Evolutionary conservation across 2,888 invertebrate genomes (phyloP).

Genomic region (Lithodes maja): DNA sequence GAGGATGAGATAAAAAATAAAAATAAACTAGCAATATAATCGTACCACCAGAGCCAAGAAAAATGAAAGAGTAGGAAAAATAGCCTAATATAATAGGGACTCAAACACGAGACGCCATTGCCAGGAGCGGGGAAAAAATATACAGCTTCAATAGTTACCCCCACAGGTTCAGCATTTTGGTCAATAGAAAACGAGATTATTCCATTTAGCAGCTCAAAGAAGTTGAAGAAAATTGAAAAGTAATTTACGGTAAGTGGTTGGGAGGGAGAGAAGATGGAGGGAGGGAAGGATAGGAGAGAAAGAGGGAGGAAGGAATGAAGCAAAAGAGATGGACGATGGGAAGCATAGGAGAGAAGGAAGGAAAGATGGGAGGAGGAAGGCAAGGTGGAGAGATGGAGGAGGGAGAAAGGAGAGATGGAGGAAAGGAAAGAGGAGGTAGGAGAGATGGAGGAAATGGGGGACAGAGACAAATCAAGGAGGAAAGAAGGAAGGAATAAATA

Average conservation of each 20-base stretch:
- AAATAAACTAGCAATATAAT: no score
- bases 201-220: not conserved
- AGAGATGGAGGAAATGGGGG: not conserved
- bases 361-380: not conserved
- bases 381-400: no score
- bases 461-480: not conserved
- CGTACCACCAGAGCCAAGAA: no score
- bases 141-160: not conserved
- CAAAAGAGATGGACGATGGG: not conserved
- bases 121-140: not conserved
- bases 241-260: not conserved
- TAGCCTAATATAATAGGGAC: no score
- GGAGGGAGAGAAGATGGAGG: not conserved
- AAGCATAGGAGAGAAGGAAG: not conserved
- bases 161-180: no score
- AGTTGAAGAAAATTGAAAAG: not conserved
- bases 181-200: not conserved
- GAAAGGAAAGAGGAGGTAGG: not conserved
- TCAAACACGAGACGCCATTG: no score
- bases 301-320: not conserved
- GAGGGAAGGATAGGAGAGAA: not conserved
- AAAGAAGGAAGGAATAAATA: conserved; percentile 3
- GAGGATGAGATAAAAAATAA: no score
- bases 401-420: no score
- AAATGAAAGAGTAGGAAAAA: no score